Evolutionary conservation across 2,113 vertebrate genomes (phyloP).

Genomic region (Xenopus laevis): DNA sequence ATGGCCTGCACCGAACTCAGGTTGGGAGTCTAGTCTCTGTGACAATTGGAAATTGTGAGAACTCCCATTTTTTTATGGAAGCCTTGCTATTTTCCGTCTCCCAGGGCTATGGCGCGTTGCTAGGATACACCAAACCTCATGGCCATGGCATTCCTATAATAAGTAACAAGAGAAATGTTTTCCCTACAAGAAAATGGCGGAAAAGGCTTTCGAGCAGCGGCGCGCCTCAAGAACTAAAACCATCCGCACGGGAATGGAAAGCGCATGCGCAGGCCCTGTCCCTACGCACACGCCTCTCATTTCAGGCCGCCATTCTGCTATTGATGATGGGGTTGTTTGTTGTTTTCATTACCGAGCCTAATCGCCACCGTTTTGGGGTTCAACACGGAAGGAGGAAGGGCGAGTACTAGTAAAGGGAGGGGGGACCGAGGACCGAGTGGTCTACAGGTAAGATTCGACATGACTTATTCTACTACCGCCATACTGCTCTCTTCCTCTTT

Average conservation of each 20-base stretch:
- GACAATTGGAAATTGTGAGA: too few relatives aligned
- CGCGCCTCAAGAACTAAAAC: not conserved
- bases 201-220: not conserved
- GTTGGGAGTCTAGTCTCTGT: too few relatives aligned
- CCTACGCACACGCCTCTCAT: not conserved
- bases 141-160: not conserved
- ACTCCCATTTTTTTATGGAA: too few relatives aligned
- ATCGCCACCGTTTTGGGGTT: not conserved
- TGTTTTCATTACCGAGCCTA: too few relatives aligned
- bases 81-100: too few relatives aligned
- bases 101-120: slow-evolving; percentile 13
- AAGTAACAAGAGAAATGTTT: not conserved
- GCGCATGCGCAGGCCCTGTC: not conserved
- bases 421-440: not conserved
- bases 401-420: slow-evolving; percentile 3
- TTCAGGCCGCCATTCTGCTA: slow-evolving; percentile 31
- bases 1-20: too few relatives aligned
- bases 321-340: slow-evolving; percentile 17
- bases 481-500: too few relatives aligned
- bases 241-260: accelerated
- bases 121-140: slow-evolving; percentile 24
- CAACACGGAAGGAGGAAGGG: not conserved
- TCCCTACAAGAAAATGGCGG: not conserved
- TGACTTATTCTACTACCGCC: too few relatives aligned
- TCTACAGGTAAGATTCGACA: slow-evolving; percentile 8